Evolutionary conservation across 2,113 vertebrate genomes (phyloP), one percentile per base, ranked within the genome.

Genomic region (Larimichthys polyactis): DNA sequence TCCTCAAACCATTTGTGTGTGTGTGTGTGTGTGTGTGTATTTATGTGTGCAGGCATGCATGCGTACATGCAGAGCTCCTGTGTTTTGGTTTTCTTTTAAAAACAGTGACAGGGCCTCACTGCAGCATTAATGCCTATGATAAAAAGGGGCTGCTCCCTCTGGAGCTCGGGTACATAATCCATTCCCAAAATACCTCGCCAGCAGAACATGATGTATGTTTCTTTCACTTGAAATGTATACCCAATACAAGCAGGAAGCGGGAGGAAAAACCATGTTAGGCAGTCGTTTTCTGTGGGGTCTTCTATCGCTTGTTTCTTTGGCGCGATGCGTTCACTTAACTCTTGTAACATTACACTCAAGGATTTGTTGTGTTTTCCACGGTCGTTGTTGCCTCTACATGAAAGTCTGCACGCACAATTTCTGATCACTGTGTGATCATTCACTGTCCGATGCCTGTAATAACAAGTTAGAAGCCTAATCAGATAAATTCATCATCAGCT

Each of bases 201-300:
- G 64, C 62, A 76, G 79, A 89, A 66, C 64, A 72, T 91, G 87
- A 94, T 92, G 69, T 85, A 90, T 93, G 87, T 46, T 79, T 89
- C 58, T 82, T 78, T 74, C 36, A 58, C 58, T 52, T 79, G 70
- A 87, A 91, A 90, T 84, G 58, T 83, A 83, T 83, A 91, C 75
- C 71, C 75, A 83, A 59, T 57, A 64, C 46, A 75, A 79, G 60
- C 52, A 88, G 82, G 70, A 87, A 85, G 60, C 2, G 19, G 79
- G 76, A 83, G 75, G 57, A 89, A 85, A 82, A 62, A 51, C 87
- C 82, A 88, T 91, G 62, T 92, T 86, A 74, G 80, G 86, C 71
- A 89, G 75, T 78, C 46, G 20, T 70, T 79, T 74, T 89, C 68
- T 76, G 75, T 66, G 44, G n/a, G 17, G 57, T 88, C 22, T 16